Evolutionary conservation across 2,888 invertebrate species (phyloP), one percentile per base, ranked within the genome.

Genomic region (Napeogenes inachia): DNA sequence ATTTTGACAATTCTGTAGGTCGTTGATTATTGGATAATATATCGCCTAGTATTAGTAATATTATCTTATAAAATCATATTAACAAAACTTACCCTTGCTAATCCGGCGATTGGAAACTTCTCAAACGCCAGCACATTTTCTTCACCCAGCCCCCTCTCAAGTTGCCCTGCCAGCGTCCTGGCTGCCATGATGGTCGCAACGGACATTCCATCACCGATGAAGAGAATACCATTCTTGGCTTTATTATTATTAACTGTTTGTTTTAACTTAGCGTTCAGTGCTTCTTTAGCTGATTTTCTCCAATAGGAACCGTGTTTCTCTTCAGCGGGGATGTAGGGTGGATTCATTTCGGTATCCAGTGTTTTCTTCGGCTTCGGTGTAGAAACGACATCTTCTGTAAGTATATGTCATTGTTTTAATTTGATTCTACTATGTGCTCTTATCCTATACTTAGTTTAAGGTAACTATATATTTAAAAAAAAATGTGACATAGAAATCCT

Each of bases 151-250:
- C 82, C 81, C 1, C 80, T 79, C 2, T 91, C 82, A 65, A 91
- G 73, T 75, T 94, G 94, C 0, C 94, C 95, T 50, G 92, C 90
- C 73, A 93, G 94, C 0, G 93, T 93, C 70, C 95, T 91, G 0
- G 95, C 92, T 0, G 95, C 95, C 74, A 94, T 93, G 13, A 95
- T 80, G 0, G 96, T 96, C 0, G 95, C 92, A 56, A 95, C 78
- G 0, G 95, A 94, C 95, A 96, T 95, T 0, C 96, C 96, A 78
- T 96, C 96, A 0, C 96, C 96, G 54, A 95, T 83, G 72, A 94
- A 95, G 68, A 94, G 75, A 57, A 95, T 93, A 0, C 95, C 92
- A 78, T 96, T 96, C 78, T 93, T 94, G 0, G 95, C 94, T 67
- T 85, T 86, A 54, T 91, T 91, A 1, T 73, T 82, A 38, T 79